Evolutionary conservation across 1,140 invertebrate species (phyloP).

Genomic region (Matsumurasca onukii): DNA sequence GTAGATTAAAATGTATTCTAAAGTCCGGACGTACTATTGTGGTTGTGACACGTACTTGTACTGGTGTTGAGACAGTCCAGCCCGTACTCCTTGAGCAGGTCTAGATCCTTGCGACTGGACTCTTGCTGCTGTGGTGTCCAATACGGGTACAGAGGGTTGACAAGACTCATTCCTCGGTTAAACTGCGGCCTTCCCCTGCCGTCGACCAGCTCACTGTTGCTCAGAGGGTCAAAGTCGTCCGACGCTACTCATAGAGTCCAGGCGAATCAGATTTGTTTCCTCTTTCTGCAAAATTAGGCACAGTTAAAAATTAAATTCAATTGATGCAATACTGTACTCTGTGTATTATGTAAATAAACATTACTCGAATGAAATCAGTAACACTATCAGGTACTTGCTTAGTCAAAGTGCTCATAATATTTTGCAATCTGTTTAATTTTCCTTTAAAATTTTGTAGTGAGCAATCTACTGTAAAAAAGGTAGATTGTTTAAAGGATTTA

Average conservation of each 20-base stretch:
- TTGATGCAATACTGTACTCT: neutral
- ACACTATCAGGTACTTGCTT: neutral
- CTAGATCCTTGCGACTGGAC: slow-evolving; percentile 34
- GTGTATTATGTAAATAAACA: neutral
- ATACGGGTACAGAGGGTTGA: slow-evolving; percentile 61
- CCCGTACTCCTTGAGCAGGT: slow-evolving; percentile 43
- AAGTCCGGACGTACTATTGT: slow-evolving; percentile 9
- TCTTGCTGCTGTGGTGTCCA: slow-evolving; percentile 51
- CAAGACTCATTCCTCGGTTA: slow-evolving; percentile 51
- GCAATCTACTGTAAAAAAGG: too few species aligned
- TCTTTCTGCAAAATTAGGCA: neutral
- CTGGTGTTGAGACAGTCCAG: slow-evolving; percentile 42
- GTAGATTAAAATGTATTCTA: too few species aligned
- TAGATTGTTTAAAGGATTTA: too few species aligned
- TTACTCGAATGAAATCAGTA: neutral
- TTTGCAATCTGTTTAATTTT: too few species aligned
- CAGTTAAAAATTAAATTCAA: neutral
- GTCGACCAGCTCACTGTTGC: slow-evolving; percentile 34
- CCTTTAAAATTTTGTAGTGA: too few species aligned
- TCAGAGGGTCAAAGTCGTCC: slow-evolving; percentile 64
- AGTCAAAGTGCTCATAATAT: neutral
- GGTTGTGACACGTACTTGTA: slow-evolving; percentile 23
- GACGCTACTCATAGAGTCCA: slow-evolving; percentile 57
- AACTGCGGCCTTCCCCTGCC: neutral
- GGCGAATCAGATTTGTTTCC: slow-evolving; percentile 53